A percentile compares a stretch with the other conserved stretches of the same genome.
Evolutionary conservation across 2,797 vertebrate genomes (phyloP).

Genomic region (Diplodus puntazzo): DNA sequence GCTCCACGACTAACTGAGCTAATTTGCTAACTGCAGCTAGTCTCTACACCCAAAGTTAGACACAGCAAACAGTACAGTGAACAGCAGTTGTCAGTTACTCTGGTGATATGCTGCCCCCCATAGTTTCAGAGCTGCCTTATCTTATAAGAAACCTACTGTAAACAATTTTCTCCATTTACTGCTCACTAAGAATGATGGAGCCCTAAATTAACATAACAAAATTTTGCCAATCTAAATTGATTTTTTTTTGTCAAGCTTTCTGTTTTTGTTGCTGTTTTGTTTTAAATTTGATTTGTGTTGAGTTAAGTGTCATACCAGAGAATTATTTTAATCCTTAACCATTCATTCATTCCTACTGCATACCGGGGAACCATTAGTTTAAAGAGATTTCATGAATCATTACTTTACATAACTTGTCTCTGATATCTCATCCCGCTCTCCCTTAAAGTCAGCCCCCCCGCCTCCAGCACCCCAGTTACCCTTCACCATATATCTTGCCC

Average conservation of each 20-base stretch:
- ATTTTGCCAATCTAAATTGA: no score
- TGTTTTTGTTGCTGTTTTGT: not conserved
- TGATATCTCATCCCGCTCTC: slow-evolving; percentile 43
- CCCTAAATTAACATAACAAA: not conserved
- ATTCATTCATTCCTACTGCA: not conserved
- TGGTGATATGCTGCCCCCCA: no score
- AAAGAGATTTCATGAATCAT: slow-evolving; percentile 33
- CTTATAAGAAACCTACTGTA: no score
- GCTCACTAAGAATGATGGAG: not conserved
- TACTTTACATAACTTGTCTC: slow-evolving; percentile 36
- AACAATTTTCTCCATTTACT: not conserved
- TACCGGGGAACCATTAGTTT: slow-evolving; percentile 19
- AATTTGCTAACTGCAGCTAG: no score
- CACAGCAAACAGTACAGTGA: no score
- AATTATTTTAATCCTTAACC: no score
- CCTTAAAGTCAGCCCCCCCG: slow-evolving; percentile 32
- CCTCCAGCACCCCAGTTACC: slow-evolving; percentile 25
- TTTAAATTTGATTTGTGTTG: no score
- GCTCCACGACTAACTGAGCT: no score
- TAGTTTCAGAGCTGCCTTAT: no score
- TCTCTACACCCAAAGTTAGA: no score
- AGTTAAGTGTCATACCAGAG: no score
- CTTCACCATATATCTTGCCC: slow-evolving; percentile 55
- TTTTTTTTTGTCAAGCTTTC: not conserved
- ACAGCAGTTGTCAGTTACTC: no score